Base-by-base conservation (phyloP, 2,797 vertebrate genomes). In the Trachops cirrhosus region DNA sequence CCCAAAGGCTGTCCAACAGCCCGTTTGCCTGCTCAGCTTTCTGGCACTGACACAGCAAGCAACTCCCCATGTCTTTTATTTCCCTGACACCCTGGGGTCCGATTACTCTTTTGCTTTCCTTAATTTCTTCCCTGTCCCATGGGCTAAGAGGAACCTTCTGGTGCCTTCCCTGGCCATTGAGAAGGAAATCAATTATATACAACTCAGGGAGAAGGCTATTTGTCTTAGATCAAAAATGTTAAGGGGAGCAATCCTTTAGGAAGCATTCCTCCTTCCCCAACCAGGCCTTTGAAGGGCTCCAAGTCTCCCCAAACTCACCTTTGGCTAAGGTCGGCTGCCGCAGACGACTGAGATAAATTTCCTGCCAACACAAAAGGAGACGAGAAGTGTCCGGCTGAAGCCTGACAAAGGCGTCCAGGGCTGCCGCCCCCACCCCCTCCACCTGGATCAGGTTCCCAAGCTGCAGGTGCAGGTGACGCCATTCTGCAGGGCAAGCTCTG, bases 401-500 rank as follows among this genome's bases (percentile, higher is more conserved):
- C 90, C 92, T 96, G 96, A 98, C 97, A 96, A 96, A 97, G 96
- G 90, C 64, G 19, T 71, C 68, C 70, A 44, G 82, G 71, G 84
- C 82, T 18, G 41, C 89, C 64, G 93, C 96, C 94, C 93, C 94
- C 26, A 73, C 96, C 96, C 86, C 46, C 92, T 94, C 94, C 96
- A 96, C 96, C 97, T 96, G 93, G 97, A 91, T 98, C 97, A 93
- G 95, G 96, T 96, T 97, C 97, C 96, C 96, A 77, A 37, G 96
- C 95, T 91, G 94, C 96, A 97, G 94, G 96, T 97, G 97, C 92
- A 24, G 94, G 93, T 89, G 96, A 97, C 94, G 98, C 98, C 96
- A 98, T 95, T 96, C 98, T 98, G 97, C 96, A 93, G 91, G 91
- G 96, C 44, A 77, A 93, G 93, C 74, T 34, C 91, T 26, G 48